These are phyloP conservation scores for Oreochromis aureus DNA, from an alignment of 2,113 vertebrate genomes.

Conservation along the genomic window DNA sequence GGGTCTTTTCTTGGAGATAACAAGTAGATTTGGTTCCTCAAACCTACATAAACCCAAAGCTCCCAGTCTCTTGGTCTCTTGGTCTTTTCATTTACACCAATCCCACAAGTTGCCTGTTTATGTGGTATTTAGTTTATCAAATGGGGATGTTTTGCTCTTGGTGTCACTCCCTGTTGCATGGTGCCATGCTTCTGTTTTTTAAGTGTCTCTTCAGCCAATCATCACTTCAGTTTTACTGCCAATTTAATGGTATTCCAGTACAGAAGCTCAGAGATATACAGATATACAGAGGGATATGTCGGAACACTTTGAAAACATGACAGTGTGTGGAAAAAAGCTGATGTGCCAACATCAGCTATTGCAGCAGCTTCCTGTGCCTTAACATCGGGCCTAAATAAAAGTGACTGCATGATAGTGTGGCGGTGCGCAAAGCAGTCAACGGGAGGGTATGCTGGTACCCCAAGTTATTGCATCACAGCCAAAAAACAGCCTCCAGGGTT, in stretches of 20 bases:
- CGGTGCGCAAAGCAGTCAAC: not conserved
- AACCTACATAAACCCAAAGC: not conserved
- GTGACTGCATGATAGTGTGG: not conserved
- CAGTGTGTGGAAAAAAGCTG: not conserved
- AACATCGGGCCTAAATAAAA: fast-evolving
- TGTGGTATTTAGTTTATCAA: not conserved
- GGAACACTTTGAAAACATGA: not conserved
- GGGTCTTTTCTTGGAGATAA: not conserved
- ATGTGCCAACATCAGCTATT: not conserved
- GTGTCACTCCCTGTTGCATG: not conserved
- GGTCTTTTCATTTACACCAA: not conserved
- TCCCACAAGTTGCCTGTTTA: not conserved
- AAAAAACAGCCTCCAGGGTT: not conserved
- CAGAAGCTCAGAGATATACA: not conserved
- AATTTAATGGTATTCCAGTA: not conserved
- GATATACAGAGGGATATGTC: fast-evolving
- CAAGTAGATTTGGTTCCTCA: not conserved
- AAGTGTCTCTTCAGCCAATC: not conserved
- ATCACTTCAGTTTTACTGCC: not conserved
- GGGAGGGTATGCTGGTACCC: not conserved
- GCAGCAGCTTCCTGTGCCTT: not conserved
- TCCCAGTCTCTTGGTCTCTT: not conserved
- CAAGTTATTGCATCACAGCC: not conserved
- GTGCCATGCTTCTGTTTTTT: not conserved
- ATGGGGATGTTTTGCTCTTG: not conserved